Percentiles rank a stretch among this genome's conserved stretches.
phyloP scores from a whole-genome alignment of 92 coral and sea anemone genomes.

The Bergia sp. region DNA sequence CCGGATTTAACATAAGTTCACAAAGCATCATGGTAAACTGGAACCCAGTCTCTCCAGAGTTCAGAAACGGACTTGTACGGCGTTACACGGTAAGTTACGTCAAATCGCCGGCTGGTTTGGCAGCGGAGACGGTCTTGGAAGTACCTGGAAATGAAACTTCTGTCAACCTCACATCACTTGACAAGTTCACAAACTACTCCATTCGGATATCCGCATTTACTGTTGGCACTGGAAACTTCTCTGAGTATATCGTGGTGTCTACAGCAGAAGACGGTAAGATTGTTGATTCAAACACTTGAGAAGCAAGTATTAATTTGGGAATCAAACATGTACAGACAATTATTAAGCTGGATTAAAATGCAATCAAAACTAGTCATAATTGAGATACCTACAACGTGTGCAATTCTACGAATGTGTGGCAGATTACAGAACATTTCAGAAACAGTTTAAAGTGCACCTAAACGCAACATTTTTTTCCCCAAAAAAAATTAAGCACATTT shows the following conservation, averaged over 20 bases:
- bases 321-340: no score
- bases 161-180: background rate
- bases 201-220: conserved; percentile 19
- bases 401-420: no score
- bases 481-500: no score
- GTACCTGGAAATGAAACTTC: background rate
- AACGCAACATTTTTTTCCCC: no score
- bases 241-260: conserved; percentile 3
- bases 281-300: background rate
- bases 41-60: background rate
- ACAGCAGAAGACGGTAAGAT: conserved; percentile 10
- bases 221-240: conserved; percentile 23
- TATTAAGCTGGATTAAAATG: no score
- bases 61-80: conserved; percentile 11
- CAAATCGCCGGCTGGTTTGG: background rate
- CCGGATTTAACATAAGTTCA: conserved; percentile 24
- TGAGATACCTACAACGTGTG: no score
- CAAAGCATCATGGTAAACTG: conserved; percentile 2
- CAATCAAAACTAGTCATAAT: no score
- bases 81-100: background rate
- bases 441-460: no score
- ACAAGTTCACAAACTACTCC: conserved; percentile 13
- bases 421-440: no score
- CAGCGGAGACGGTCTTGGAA: background rate
- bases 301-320: background rate